Percentiles rank a stretch among this genome's conserved stretches.
Evolutionary conservation across 2,888 invertebrate species (phyloP).

Genomic region (Leucophenga montana): DNA sequence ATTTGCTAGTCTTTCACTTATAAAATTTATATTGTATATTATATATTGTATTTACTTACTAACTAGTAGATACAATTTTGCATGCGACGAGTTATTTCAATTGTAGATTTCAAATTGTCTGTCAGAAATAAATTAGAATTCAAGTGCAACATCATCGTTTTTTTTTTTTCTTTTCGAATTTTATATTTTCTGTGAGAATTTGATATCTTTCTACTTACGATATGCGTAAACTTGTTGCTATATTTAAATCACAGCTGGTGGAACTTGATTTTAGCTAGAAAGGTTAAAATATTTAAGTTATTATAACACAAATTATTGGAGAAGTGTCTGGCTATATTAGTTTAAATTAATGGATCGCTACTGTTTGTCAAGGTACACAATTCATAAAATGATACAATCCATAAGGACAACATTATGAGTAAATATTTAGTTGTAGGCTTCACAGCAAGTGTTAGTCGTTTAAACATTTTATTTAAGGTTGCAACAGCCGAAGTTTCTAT

Average conservation of each 20-base stretch:
- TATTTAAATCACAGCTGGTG: constrained; percentile 28
- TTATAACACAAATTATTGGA: background rate
- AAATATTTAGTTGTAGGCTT: too few relatives aligned
- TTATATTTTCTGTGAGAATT: background rate
- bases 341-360: too few relatives aligned
- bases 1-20: constrained; percentile 4
- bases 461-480: too few relatives aligned
- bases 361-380: too few relatives aligned
- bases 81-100: background rate
- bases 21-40: too few relatives aligned
- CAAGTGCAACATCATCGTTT: constrained; percentile 61
- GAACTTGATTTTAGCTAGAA: constrained; percentile 16
- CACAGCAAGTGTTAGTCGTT: too few relatives aligned
- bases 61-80: background rate
- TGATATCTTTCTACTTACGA: background rate
- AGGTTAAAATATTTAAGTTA: too few relatives aligned
- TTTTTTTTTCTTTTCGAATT: background rate
- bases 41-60: background rate
- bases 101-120: constrained; percentile 35
- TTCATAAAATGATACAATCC: too few relatives aligned
- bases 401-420: too few relatives aligned
- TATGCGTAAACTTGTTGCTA: constrained; percentile 30
- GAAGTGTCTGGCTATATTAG: background rate
- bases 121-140: constrained; percentile 51
- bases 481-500: too few relatives aligned